These are phyloP conservation scores for Scomber colias DNA, from an alignment of 2,113 vertebrate genomes.

Conservation along the genomic window DNA sequence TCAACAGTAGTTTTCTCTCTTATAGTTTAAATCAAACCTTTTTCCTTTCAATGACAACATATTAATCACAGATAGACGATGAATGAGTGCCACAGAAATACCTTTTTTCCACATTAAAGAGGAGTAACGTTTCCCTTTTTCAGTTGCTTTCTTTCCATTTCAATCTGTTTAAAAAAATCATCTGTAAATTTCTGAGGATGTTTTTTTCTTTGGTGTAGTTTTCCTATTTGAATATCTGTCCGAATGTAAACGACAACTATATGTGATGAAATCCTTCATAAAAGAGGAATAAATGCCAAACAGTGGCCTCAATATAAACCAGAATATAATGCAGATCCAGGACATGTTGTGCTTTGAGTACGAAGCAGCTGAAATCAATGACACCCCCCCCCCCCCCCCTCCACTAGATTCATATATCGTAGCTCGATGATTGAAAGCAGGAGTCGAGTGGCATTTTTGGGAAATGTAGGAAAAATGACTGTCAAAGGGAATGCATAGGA, in stretches of 20 bases:
- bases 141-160: no score
- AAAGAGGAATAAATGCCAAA: background rate
- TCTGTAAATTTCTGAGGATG: background rate
- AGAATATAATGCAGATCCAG: background rate
- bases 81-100: background rate
- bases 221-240: background rate
- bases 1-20: no score
- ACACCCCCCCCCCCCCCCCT: no score
- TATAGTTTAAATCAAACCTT: no score
- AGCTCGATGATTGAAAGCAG: no score
- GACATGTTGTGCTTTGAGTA: background rate
- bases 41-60: no score
- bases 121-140: no score
- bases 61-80: no score
- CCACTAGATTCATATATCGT: no score
- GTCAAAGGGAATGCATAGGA: no score
- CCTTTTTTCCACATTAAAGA: background rate
- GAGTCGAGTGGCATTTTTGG: no score
- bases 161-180: background rate
- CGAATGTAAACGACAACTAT: background rate
- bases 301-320: background rate
- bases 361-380: background rate
- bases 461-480: no score
- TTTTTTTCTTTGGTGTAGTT: constrained; percentile 28
- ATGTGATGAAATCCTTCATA: background rate